A percentile compares a stretch with the other conserved stretches of the same genome.
Evolutionary conservation across 2,113 vertebrate genomes (phyloP).

Genomic region (Nyctereutes procyonoides): DNA sequence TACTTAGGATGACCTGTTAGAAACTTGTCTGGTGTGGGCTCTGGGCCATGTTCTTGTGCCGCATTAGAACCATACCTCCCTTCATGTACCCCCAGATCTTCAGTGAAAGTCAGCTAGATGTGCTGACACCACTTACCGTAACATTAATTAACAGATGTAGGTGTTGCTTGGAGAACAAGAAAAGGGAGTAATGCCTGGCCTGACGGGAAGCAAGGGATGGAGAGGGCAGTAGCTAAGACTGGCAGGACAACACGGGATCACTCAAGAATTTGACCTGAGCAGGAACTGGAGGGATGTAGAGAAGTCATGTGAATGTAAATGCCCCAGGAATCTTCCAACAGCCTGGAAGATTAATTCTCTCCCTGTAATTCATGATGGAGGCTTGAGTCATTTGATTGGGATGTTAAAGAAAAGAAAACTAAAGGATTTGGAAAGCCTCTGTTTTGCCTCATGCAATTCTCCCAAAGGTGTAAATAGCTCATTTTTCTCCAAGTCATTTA

Average conservation of each 20-base stretch:
- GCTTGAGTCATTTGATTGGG: not conserved
- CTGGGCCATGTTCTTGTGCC: not conserved
- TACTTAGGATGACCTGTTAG: not conserved
- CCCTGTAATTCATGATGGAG: not conserved
- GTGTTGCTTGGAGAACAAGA: not conserved
- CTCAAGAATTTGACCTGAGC: not conserved
- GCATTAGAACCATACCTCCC: not conserved
- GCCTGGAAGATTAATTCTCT: too few relatives aligned
- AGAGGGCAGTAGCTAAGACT: not conserved
- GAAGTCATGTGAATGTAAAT: not conserved
- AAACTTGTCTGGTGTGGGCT: not conserved
- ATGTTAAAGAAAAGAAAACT: not conserved
- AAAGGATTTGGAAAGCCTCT: not conserved
- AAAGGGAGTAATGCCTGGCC: too few relatives aligned
- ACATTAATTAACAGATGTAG: not conserved
- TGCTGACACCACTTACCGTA: too few relatives aligned
- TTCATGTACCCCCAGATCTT: not conserved
- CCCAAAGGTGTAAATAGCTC: not conserved
- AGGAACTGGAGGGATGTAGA: not conserved
- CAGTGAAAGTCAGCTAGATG: not conserved
- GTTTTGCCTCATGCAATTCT: not conserved
- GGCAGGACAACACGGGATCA: not conserved
- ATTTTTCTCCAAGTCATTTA: not conserved
- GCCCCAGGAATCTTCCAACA: not conserved
- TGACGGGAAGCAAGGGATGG: not conserved